Evolutionary conservation across 2,113 vertebrate species (phyloP), one percentile per base, ranked within the genome.

Genomic region (Sardina pilchardus): DNA sequence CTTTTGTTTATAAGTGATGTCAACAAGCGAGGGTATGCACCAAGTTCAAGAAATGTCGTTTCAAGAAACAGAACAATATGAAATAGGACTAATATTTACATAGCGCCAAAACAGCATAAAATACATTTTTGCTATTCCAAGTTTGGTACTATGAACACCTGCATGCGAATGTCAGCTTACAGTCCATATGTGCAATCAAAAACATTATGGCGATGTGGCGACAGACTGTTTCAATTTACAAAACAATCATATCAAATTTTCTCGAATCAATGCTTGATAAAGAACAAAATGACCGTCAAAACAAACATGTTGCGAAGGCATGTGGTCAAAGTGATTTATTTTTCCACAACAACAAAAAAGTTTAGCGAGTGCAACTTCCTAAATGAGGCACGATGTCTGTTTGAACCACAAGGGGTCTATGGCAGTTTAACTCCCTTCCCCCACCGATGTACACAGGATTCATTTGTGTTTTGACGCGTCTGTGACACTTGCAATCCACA

Each of bases 351-450:
- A 78, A 78, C 30, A 17, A 78, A 78, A 78, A 92, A 93, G 92
- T 95, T 95, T 90, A 91, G 87, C 80, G 90, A 94, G 92, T 94
- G 92, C 92, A 93, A 92, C 88, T 91, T 89, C 81, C 87, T 91
- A 86, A 91, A 92, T 87, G 89, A 85, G 86, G 88, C 91, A 94
- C 91, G 81, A 0, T 90, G 91, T 91, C 92, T 91, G 93, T 93
- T 93, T 89, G 89, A 92, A 86, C 92, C 93, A 84, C 85, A 85
- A 87, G 87, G 83, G 87, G 88, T 85, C 87, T 84, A 90, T 8
- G n/a, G 78, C 80, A 30, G 36, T 50, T 82, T 43, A 53, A 85
- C 90, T 93, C 92, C 94, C 92, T 94, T 94, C 93, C 94, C 93
- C 95, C 94, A 93, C 89, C 63, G 59, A 87, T 85, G 84, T 85